Conservation (phyloP, 1,140 invertebrate genomes). For the Euborellia annulipes region DNA sequence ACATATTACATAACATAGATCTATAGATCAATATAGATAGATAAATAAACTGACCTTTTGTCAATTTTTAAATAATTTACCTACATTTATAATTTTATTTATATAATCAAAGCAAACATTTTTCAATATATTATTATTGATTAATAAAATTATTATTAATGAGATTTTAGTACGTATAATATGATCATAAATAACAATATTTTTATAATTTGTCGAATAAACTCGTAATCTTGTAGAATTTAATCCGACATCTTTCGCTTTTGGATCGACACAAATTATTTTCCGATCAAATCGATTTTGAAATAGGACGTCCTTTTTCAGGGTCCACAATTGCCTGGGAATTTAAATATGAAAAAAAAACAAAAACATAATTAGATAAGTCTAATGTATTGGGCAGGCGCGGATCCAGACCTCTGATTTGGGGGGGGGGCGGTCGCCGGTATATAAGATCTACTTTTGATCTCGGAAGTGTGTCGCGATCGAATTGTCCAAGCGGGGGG, state of each 20-base stretch:
- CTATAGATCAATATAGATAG: too few species aligned
- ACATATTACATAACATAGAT: too few species aligned
- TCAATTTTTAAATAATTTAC: too few species aligned
- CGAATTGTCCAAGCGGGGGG: too few species aligned
- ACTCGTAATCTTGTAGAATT: constrained; percentile 34
- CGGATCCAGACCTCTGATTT: neutral
- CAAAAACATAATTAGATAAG: neutral
- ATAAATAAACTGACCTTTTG: too few species aligned
- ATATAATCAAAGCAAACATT: too few species aligned
- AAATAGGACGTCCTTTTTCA: constrained; percentile 44
- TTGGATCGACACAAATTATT: constrained; percentile 37
- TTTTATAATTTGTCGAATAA: constrained; percentile 33
- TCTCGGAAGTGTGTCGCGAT: too few species aligned
- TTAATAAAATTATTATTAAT: constrained; percentile 7
- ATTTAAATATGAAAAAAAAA: neutral
- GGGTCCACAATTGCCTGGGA: constrained; percentile 43
- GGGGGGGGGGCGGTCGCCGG: too few species aligned
- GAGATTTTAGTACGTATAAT: constrained; percentile 34
- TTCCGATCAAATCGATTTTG: constrained; percentile 43
- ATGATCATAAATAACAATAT: constrained; percentile 46
- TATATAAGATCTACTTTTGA: too few species aligned
- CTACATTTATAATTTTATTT: too few species aligned
- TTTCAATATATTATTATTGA: too few species aligned
- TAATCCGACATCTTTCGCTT: constrained; percentile 27
- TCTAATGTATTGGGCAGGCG: neutral